phyloP scores from a whole-genome alignment of 1,140 invertebrate species.

The Muscidifurax raptorellus region DNA sequence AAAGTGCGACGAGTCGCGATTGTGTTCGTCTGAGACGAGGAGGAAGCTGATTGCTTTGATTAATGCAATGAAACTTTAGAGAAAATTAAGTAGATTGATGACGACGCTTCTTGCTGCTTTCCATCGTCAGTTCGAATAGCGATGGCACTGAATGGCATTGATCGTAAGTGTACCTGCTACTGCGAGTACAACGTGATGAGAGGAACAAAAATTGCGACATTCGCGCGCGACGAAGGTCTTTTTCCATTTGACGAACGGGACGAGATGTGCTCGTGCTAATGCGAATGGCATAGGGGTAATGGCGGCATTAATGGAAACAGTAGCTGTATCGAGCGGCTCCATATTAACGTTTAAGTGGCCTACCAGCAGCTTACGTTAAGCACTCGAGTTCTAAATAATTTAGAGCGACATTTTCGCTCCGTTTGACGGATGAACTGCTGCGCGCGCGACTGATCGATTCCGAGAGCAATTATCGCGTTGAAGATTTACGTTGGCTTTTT shows the following conservation, averaged over 20 bases:
- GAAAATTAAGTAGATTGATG: not conserved
- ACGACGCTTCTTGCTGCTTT: not conserved
- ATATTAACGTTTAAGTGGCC: not conserved
- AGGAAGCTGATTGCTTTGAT: not conserved
- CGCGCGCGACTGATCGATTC: not conserved
- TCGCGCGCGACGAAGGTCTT: not conserved
- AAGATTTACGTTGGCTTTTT: too few species aligned
- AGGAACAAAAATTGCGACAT: not conserved
- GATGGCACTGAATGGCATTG: not conserved
- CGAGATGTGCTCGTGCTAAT: not conserved
- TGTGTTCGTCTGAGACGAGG: not conserved
- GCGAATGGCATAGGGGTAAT: not conserved
- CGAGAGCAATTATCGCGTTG: too few species aligned
- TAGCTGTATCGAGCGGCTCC: not conserved
- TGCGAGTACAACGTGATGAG: too few species aligned
- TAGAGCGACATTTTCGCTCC: not conserved
- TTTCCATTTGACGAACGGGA: not conserved
- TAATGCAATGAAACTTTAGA: not conserved
- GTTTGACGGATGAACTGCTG: not conserved
- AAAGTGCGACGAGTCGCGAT: not conserved
- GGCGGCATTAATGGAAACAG: not conserved
- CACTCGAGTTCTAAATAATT: not conserved
- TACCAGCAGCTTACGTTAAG: constrained; percentile 1
- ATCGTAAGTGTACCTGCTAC: not conserved
- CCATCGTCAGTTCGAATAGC: too few species aligned